phyloP scores from a whole-genome alignment of 2,113 vertebrate genomes.

The Gorsachius goisagi region DNA sequence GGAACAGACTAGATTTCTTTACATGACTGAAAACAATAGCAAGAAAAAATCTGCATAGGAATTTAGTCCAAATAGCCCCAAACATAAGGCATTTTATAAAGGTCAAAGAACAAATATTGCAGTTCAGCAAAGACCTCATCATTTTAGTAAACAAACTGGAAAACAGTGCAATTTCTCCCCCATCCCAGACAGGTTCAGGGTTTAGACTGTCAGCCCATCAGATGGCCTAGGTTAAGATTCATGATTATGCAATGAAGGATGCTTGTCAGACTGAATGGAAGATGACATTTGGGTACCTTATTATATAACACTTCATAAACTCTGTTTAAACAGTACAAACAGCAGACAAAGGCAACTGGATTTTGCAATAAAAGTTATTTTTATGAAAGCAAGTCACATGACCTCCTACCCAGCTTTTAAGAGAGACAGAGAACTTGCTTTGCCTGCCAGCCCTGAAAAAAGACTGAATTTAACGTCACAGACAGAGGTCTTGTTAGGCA shows the following conservation, averaged over 20 bases:
- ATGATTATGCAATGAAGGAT: neutral
- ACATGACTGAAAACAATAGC: neutral
- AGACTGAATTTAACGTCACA: constrained; percentile 43
- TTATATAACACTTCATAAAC: constrained; percentile 50
- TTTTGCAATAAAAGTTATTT: constrained; percentile 67
- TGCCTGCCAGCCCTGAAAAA: constrained; percentile 43
- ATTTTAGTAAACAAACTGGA: neutral
- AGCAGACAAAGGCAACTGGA: constrained; percentile 41
- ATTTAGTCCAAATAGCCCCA: neutral
- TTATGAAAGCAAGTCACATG: constrained; percentile 49
- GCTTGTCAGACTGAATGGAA: neutral
- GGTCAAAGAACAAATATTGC: neutral
- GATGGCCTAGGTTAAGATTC: neutral
- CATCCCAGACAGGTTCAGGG: neutral
- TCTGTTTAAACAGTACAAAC: constrained; percentile 58
- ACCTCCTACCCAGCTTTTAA: constrained; percentile 18
- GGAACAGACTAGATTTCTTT: neutral
- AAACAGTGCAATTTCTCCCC: neutral
- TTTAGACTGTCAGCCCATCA: neutral
- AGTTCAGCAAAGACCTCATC: neutral
- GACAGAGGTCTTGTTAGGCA: constrained; percentile 28
- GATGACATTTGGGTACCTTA: constrained; percentile 8
- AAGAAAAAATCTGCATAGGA: neutral
- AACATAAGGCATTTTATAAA: neutral
- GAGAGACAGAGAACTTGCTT: constrained; percentile 37